Conservation (phyloP, 2,113 vertebrate genomes). For the Lampris megalopsis region DNA sequence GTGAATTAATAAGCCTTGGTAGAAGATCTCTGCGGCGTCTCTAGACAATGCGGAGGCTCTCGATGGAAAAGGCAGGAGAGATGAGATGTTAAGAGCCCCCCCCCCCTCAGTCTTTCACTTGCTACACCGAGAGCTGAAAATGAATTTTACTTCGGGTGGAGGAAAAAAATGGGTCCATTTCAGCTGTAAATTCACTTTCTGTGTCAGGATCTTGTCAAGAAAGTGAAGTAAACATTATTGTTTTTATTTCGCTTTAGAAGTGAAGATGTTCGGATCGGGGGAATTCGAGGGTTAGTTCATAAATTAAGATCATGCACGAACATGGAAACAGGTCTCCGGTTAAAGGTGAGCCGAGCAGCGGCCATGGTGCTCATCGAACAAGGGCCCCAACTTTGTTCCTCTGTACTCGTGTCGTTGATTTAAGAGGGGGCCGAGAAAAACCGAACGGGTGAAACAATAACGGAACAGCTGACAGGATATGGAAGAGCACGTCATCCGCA, state of each 20-base stretch:
- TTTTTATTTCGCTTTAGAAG: constrained; percentile 60
- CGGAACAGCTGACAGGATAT: not conserved
- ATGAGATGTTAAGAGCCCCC: constrained; percentile 71
- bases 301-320: constrained; percentile 34
- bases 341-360: not conserved
- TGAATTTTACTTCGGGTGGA: constrained; percentile 58
- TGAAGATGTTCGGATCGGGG: constrained; percentile 13
- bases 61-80: constrained; percentile 69
- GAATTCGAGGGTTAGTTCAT: constrained; percentile 38
- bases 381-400: not conserved
- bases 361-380: not conserved
- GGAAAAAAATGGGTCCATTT: constrained; percentile 58
- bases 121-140: constrained; percentile 47
- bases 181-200: constrained; percentile 43
- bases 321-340: not conserved
- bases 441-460: not conserved
- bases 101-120: constrained; percentile 47
- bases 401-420: not conserved
- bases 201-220: constrained; percentile 39
- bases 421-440: not conserved
- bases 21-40: constrained; percentile 78
- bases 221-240: constrained; percentile 41
- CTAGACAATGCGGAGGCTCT: constrained; percentile 75
- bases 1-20: constrained; percentile 82
- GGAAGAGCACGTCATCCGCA: too few species aligned